A percentile compares a stretch with the other conserved stretches of the same genome.
Evolutionary conservation across 2,797 vertebrate species (phyloP).

Genomic region (Sorex maritimensis): DNA sequence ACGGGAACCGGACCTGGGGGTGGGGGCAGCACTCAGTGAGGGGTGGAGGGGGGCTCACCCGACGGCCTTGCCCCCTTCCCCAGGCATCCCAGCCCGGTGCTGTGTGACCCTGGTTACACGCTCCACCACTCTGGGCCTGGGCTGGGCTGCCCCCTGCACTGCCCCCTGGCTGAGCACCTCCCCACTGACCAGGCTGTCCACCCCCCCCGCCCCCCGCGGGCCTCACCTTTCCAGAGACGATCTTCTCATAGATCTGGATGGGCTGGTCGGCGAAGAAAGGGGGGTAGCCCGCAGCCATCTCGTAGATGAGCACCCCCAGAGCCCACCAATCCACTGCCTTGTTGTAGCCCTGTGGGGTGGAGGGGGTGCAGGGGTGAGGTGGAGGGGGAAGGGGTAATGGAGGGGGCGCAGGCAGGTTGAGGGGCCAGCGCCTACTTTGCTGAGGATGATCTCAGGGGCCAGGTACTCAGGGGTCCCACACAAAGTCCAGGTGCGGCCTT

Average conservation of each 20-base stretch:
- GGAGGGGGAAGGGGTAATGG: not conserved
- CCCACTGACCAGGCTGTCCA: too few relatives aligned
- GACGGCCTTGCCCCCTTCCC: too few relatives aligned
- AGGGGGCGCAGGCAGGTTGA: not conserved
- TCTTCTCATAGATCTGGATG: constrained; percentile 98
- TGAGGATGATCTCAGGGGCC: constrained; percentile 96
- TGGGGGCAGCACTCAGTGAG: not conserved
- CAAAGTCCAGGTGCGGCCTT: constrained; percentile 97
- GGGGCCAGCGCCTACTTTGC: constrained; percentile 89
- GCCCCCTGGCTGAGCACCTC: too few relatives aligned
- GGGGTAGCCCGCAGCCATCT: constrained; percentile 93
- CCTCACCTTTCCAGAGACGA: constrained; percentile 96
- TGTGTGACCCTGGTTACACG: constrained; percentile 74
- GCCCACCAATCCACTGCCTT: constrained; percentile 99
- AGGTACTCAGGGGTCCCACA: constrained; percentile 97
- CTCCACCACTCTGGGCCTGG: constrained; percentile 68
- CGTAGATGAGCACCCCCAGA: constrained; percentile 96
- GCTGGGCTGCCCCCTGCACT: not conserved
- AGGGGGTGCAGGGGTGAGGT: not conserved
- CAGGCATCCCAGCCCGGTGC: not conserved
- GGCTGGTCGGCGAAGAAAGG: constrained; percentile 98
- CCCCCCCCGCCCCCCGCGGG: not conserved
- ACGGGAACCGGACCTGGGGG: constrained; percentile 90
- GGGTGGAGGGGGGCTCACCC: too few relatives aligned
- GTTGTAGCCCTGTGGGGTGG: constrained; percentile 94